Base-by-base conservation (phyloP, 35 echinoderm and acorn worm genomes). In the Apostichopus parvimensis region DNA sequence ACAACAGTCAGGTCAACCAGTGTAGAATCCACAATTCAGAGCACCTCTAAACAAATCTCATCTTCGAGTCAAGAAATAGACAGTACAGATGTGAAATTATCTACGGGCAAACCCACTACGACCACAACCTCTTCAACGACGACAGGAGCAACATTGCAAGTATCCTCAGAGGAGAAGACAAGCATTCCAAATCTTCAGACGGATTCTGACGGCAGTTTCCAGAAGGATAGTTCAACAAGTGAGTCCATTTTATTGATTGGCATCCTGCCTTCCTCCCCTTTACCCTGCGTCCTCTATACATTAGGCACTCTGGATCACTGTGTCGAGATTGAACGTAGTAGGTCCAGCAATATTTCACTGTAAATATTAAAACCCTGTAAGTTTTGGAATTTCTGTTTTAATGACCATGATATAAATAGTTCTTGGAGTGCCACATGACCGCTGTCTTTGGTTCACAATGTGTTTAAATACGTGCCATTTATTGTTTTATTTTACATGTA, bases 131-230 rank as follows among this genome's bases (percentile, higher is more conserved):
- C 34, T 45, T 45, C 34, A 4, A 45, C 34, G 34, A 45, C 34
- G 34, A 45, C 0, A 0, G 34, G 34, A 45, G 21, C n/a, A 18
- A 75, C 71, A 75, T 75, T 75, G 71, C 71, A 75, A 18, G 13
- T 5, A 75, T 18, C 17, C 71, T 75, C 71, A 75, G 71, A 75
- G 71, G 71, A 18, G 6, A 13, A 75, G 71, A 75, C 71, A 75
- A 75, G 71, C 71, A 75, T 75, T 75, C 71, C 71, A 75, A 75
- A 20, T 75, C 14, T 75, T 75, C 71, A 75, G 21, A 75, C 71
- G 14, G 71, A 75, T 20, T 75, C 71, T 18, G 71, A 75, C n/a
- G 71, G 17, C 71, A 75, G 21, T 75, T 75, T 75, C 71, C 71
- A 75, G 21, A 75, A 75, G 71, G 71, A 75, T 7, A 75, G 71